Conservation (phyloP, 2,888 invertebrate genomes). For the Synergus japonicus region DNA sequence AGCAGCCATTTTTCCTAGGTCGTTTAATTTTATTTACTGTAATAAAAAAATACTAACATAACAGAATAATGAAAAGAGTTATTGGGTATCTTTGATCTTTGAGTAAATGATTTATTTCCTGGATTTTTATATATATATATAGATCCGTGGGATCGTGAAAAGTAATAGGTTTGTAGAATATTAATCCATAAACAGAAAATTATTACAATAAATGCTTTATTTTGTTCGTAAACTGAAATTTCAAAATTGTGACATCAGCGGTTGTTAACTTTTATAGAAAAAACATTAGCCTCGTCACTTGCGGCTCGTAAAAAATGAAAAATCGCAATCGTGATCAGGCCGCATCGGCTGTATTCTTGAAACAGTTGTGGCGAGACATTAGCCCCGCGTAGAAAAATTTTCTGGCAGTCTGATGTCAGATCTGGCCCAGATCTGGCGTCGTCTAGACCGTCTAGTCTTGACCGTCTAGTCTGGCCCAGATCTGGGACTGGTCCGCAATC, state of each 20-base stretch:
- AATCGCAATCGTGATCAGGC: constrained; percentile 51
- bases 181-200: background rate
- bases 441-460: too few relatives aligned
- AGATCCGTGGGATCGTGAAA: too few relatives aligned
- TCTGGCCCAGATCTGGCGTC: too few relatives aligned
- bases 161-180: background rate
- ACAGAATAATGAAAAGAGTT: background rate
- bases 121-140: background rate
- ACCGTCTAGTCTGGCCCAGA: too few relatives aligned
- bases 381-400: too few relatives aligned
- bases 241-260: constrained; percentile 48
- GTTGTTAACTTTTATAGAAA: constrained; percentile 57
- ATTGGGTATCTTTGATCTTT: background rate
- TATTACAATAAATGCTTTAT: background rate
- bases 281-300: constrained; percentile 59
- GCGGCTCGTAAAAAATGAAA: constrained; percentile 53
- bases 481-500: too few relatives aligned
- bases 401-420: too few relatives aligned
- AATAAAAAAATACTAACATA: background rate
- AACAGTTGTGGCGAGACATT: constrained; percentile 21
- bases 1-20: background rate
- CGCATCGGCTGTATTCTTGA: background rate
- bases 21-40: constrained; percentile 8
- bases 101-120: background rate
- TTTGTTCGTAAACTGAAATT: constrained; percentile 15